Conservation (phyloP, 64 coral and sea anemone genomes). For the Dendrophyllia cribrosa region DNA sequence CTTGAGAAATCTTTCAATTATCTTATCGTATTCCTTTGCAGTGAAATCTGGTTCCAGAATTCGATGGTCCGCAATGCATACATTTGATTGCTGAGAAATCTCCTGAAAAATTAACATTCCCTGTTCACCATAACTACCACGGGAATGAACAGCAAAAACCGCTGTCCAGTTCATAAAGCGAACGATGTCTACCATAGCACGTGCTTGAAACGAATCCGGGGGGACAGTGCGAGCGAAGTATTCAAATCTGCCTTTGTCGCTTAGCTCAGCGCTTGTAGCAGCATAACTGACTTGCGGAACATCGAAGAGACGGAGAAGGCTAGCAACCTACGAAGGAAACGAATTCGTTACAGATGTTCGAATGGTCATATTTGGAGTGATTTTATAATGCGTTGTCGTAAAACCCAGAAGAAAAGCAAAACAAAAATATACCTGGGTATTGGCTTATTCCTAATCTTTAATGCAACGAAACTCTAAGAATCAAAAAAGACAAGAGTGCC, state of each 20-base stretch:
- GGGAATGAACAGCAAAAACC: constrained; percentile 86
- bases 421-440: no score
- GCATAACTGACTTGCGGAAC: constrained; percentile 95
- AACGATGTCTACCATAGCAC: constrained; percentile 85
- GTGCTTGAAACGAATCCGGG: constrained; percentile 88
- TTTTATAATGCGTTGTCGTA: no score
- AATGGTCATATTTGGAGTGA: no score
- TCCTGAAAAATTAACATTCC: constrained; percentile 72
- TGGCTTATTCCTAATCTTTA: no score
- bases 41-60: constrained; percentile 58
- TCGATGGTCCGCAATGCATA: constrained; percentile 66
- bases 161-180: constrained; percentile 84
- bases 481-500: no score
- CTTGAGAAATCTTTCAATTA: constrained; percentile 46
- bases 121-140: constrained; percentile 89
- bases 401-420: background rate
- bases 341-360: background rate
- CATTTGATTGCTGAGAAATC: constrained; percentile 6
- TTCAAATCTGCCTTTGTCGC: constrained; percentile 82
- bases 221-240: constrained; percentile 93
- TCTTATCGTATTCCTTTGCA: constrained; percentile 55
- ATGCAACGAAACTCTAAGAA: no score
- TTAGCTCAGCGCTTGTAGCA: constrained; percentile 91
- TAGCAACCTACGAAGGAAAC: constrained; percentile 69
- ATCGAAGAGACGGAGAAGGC: constrained; percentile 80